Conservation (phyloP, 2,888 invertebrate species). For the Orthosia cruda region DNA sequence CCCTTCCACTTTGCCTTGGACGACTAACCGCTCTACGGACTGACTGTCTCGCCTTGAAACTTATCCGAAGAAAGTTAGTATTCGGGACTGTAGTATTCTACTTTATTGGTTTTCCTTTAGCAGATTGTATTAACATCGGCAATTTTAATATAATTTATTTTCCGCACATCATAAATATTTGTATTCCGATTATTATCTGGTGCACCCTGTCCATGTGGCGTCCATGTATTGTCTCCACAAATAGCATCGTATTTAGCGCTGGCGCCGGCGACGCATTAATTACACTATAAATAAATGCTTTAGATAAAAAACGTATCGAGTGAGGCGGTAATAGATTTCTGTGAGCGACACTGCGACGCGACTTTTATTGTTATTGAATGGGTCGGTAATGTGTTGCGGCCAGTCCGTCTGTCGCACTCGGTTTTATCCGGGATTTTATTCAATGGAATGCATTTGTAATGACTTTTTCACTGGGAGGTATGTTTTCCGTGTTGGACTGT, state of each 20-base stretch:
- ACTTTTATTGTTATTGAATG: slow-evolving; percentile 68
- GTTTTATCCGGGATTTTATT: slow-evolving; percentile 47
- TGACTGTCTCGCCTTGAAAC: too few species aligned
- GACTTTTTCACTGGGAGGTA: slow-evolving; percentile 33
- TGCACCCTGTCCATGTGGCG: slow-evolving; percentile 34
- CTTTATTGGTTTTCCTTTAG: too few species aligned
- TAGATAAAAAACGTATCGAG: slow-evolving; percentile 67
- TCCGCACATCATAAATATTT: background rate
- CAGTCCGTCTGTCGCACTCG: slow-evolving; percentile 52
- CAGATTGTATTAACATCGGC: background rate
- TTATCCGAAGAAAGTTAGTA: too few species aligned
- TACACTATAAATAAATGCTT: slow-evolving; percentile 79
- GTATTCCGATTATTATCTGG: background rate
- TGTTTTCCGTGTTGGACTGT: slow-evolving; percentile 23
- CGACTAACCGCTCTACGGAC: too few species aligned
- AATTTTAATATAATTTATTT: slow-evolving; percentile 1
- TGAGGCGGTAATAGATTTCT: slow-evolving; percentile 62
- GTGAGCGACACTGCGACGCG: slow-evolving; percentile 44
- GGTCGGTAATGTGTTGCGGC: slow-evolving; percentile 53
- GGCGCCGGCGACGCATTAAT: slow-evolving; percentile 81
- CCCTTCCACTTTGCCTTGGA: too few species aligned
- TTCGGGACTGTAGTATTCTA: too few species aligned
- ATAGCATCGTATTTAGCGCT: slow-evolving; percentile 74
- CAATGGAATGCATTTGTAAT: slow-evolving; percentile 51
- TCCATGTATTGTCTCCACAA: slow-evolving; percentile 70